Evolutionary conservation across 64 coral and sea anemone species (phyloP).

Genomic region (Actinia tenebrosa): DNA sequence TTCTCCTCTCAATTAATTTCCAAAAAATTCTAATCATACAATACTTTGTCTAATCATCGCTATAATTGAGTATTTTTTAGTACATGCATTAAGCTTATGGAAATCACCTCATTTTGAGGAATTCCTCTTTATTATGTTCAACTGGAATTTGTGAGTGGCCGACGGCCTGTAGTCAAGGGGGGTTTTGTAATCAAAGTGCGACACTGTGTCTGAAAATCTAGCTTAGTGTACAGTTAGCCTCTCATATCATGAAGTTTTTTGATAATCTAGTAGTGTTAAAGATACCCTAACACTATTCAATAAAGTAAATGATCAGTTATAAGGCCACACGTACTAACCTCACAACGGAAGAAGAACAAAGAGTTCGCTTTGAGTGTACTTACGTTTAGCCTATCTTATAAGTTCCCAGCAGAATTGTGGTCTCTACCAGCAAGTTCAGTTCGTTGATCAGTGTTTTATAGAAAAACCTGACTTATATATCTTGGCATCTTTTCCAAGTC

Average conservation of each 20-base stretch:
- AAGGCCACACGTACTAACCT: no score
- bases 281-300: not conserved
- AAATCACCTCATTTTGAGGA: not conserved
- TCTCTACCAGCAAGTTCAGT: not conserved
- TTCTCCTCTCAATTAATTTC: no score
- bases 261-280: not conserved
- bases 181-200: not conserved
- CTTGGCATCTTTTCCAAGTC: not conserved
- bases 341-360: no score
- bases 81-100: not conserved
- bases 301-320: no score
- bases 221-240: not conserved
- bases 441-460: not conserved
- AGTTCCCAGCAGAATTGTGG: not conserved
- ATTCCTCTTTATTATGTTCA: not conserved
- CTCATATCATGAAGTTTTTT: no score
- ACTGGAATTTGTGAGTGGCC: not conserved
- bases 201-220: not conserved
- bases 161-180: no score
- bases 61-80: not conserved
- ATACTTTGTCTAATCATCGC: not conserved
- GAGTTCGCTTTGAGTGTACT: not conserved
- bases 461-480: not conserved
- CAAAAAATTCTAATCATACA: not conserved
- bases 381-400: not conserved